Evolutionary conservation across 2,888 invertebrate genomes (phyloP), one percentile per base, ranked within the genome.

Genomic region (Stenodema calcarata): DNA sequence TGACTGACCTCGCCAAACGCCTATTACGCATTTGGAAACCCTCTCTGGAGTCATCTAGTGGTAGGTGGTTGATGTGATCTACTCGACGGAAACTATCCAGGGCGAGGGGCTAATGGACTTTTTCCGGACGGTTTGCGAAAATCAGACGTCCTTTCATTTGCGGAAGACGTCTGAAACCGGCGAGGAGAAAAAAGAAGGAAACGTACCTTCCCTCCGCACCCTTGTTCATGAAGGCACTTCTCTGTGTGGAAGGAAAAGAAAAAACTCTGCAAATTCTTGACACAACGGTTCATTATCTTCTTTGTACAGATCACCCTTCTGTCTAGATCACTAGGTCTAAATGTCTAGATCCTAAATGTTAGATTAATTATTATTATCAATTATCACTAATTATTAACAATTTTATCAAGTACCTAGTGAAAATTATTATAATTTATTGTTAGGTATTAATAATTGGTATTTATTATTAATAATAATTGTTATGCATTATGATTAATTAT

Each of bases 171-270:
- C 73, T 18, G 73, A 28, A 69, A 11, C 69, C 69, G 28, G 11
- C 73, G 35, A 11, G 54, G 54, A 73, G 35, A 73, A 28, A n/a
- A 3, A 73, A 73, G 27, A 70, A 11, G 9, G 78, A 78, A 78
- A 44, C 78, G 78, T 41, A 73, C 18, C n/a, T 12, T 79, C 50
- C 18, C 76, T 41, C 78, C 27, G 35, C 35, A 73, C 41, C 78
- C 54, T 9, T 79, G 79, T 18, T 62, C 47, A 50, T 80, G 47
- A 80, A 80, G 80, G 42, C 80, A 23, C n/a, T 23, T 23, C 54
- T 50, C 54, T 80, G 80, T 54, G 30, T 27, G 18, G 79, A 79
- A 4, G 1, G 28, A 23, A 27, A 50, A 28, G 44, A 47, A 79
- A 27, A 79, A n/a, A n/a, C n/a, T n/a, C n/a, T n/a, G n/a, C n/a